phyloP scores from a whole-genome alignment of 30 jellyfish, hydroid and myxozoan genomes.

The Catostylus mosaicus region DNA sequence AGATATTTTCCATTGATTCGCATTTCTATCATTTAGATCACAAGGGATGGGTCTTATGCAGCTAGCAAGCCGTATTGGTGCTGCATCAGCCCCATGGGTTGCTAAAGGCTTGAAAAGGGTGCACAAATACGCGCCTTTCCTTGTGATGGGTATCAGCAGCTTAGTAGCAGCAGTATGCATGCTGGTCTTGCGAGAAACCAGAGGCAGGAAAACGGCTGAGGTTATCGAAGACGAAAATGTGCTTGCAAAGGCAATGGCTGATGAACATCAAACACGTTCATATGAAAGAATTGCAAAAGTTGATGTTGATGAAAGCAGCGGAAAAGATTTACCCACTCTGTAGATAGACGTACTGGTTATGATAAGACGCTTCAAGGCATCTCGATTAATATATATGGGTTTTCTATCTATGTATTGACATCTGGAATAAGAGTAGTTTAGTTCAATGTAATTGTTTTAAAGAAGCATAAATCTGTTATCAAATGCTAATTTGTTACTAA shows the following conservation, averaged over 20 bases:
- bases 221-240: neutral
- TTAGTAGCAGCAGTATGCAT: slow-evolving; percentile 32
- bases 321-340: neutral
- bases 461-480: no score
- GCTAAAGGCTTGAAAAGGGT: slow-evolving; percentile 62
- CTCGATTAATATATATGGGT: no score
- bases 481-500: no score
- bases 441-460: no score
- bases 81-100: slow-evolving; percentile 93
- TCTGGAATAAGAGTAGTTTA: no score
- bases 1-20: no score
- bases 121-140: slow-evolving; percentile 63
- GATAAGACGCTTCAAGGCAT: no score
- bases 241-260: slow-evolving; percentile 5
- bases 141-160: slow-evolving; percentile 77
- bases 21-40: slow-evolving; percentile 40
- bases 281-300: slow-evolving; percentile 10
- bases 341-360: no score
- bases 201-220: slow-evolving; percentile 77
- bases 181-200: slow-evolving; percentile 82
- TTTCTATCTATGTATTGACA: no score
- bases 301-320: neutral
- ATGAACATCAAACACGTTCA: neutral
- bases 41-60: slow-evolving; percentile 82
- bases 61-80: slow-evolving; percentile 78